Percentiles rank a stretch among this genome's conserved stretches.
Evolutionary conservation across 2,113 vertebrate species (phyloP).

Genomic region (Dolichallabes microphthalmus): DNA sequence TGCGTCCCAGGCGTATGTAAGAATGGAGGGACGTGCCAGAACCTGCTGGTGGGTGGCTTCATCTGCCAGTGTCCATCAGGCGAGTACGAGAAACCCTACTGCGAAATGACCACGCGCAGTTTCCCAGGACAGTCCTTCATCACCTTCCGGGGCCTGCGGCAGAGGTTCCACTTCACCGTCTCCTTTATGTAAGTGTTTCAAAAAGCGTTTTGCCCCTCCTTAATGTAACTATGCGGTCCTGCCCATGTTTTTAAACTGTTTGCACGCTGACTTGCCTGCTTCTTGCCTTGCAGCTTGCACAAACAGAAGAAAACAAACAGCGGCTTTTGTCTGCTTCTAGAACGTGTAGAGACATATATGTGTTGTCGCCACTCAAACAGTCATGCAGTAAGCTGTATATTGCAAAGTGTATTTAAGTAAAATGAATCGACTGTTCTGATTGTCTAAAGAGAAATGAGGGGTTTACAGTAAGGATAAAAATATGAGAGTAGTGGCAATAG

Average conservation of each 20-base stretch:
- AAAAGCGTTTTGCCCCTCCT: background rate
- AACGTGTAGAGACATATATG: conserved; percentile 17
- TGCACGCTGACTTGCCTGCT: conserved; percentile 10
- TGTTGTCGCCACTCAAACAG: background rate
- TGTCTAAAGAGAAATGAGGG: background rate
- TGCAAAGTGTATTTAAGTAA: background rate
- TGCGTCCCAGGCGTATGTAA: conserved; percentile 85
- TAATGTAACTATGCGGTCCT: conserved; percentile 10
- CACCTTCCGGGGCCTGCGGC: conserved; percentile 89
- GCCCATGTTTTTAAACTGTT: conserved; percentile 8
- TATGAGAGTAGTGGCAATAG: background rate
- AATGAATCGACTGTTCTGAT: background rate
- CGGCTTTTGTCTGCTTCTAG: conserved; percentile 5
- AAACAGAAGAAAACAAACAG: conserved; percentile 32
- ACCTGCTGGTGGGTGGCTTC: conserved; percentile 88
- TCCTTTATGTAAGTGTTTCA: conserved; percentile 83
- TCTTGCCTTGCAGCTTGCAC: conserved; percentile 32
- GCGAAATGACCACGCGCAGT: conserved; percentile 89
- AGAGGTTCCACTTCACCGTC: conserved; percentile 93
- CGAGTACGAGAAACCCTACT: conserved; percentile 91
- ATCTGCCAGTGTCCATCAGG: conserved; percentile 83
- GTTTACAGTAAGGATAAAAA: background rate
- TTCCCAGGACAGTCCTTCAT: conserved; percentile 89
- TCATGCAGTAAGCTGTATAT: background rate
- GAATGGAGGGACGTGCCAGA: conserved; percentile 87